phyloP scores from a whole-genome alignment of 2,113 vertebrate genomes.

The Myotis lucifugus region DNA sequence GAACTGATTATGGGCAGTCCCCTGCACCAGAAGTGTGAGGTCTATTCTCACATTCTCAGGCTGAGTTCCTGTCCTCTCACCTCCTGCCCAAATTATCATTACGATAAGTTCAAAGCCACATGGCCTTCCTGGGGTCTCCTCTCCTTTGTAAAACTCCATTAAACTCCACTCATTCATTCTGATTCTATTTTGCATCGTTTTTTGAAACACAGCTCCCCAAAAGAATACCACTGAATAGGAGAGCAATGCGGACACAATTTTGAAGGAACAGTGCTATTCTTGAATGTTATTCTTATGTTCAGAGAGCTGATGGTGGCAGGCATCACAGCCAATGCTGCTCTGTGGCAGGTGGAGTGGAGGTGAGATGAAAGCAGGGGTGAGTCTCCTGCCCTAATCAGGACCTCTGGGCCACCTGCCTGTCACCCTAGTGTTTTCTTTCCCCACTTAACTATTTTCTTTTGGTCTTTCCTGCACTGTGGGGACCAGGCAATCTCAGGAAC shows the following conservation, averaged over 20 bases:
- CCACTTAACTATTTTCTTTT: background rate
- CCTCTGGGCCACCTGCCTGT: background rate
- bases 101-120: background rate
- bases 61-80: conserved; percentile 58
- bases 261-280: background rate
- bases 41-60: conserved; percentile 38
- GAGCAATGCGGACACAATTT: background rate
- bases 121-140: background rate
- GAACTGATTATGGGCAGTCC: conserved; percentile 66
- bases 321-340: rapidly evolving
- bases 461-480: rapidly evolving
- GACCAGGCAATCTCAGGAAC: background rate
- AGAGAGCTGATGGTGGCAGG: rapidly evolving
- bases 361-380: rapidly evolving
- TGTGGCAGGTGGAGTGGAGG: no score
- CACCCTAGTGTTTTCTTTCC: background rate
- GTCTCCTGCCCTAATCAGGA: background rate
- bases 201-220: background rate
- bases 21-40: conserved; percentile 41
- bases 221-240: background rate
- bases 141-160: background rate
- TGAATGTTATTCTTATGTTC: background rate
- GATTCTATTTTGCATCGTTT: background rate
- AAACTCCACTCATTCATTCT: background rate
- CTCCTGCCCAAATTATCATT: background rate